Evolutionary conservation across 2,888 invertebrate species (phyloP), one percentile per base, ranked within the genome.

Genomic region (Eupeodes latifasciatus): DNA sequence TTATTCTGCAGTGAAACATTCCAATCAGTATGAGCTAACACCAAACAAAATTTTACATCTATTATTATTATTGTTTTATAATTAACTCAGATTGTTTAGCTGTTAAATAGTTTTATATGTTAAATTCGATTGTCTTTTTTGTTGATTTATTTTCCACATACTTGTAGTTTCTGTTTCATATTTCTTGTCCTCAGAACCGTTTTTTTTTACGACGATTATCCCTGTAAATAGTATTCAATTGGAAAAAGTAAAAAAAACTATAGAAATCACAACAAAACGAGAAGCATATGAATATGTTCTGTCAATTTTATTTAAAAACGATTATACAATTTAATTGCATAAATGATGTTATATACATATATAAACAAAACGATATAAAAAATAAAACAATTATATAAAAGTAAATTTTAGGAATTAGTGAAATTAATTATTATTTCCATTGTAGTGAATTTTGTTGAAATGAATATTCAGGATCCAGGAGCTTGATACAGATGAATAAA

Each of bases 231-330:
- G 77, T 81, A 69, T 69, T 88, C 44, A 81, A 80, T 62, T 78
- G 53, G 16, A 84, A 64, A 57, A 69, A 75, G 66, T 81, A 61
- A 5, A 69, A 64, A 75, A 69, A 59, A 51, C 40, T 11, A 55
- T 61, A 16, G n/a, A 12, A 67, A 71, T 64, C 49, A 62, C 47
- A 74, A 51, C 27, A 74, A 44, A 62, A 27, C 11, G 19, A 76
- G 51, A 10, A 19, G 77, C 47, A 71, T 74, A 40, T 59, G 61
- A 77, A 81, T 69, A 67, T 76, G 79, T 84, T 87, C 72, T 76
- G 87, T 87, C 87, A 87, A 84, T 88, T 88, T 84, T 88, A 88
- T 84, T 84, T 84, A 77, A 77, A 66, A 84, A 87, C 76, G 78
- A 86, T 83, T 87, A 79, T 87, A 87, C 76, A 84, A 74, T 81